Conservation (phyloP, 2,113 vertebrate genomes). For the Danionella cerebrum region DNA sequence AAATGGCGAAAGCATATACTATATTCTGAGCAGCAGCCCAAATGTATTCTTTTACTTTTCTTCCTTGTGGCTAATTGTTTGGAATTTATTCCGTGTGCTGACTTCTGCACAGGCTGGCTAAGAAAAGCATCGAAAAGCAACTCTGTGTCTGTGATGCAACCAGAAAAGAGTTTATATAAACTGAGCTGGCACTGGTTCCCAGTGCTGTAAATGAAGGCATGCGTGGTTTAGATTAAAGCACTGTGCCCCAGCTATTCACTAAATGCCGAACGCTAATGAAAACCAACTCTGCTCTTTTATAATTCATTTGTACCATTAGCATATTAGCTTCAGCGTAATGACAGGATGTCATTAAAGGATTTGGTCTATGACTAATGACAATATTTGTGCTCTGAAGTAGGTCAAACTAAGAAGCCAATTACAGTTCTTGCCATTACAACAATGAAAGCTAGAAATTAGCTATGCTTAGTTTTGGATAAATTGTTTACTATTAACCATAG, state of each 20-base stretch:
- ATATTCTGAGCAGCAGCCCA: slow-evolving; percentile 1
- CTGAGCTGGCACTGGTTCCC: slow-evolving; percentile 40
- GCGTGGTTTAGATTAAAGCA: slow-evolving; percentile 41
- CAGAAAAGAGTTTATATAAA: slow-evolving; percentile 39
- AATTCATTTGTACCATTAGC: slow-evolving; percentile 47
- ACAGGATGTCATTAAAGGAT: slow-evolving; percentile 49
- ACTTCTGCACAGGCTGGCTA: slow-evolving; percentile 25
- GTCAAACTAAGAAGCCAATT: slow-evolving; percentile 32
- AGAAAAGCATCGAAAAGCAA: slow-evolving; percentile 27
- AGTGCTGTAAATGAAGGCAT: slow-evolving; percentile 29
- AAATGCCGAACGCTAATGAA: slow-evolving; percentile 26
- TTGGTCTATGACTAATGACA: slow-evolving; percentile 42
- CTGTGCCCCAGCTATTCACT: slow-evolving; percentile 26
- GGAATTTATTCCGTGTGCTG: slow-evolving; percentile 28
- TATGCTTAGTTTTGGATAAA: slow-evolving; percentile 20
- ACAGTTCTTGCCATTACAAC: slow-evolving; percentile 19
- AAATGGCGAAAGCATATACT: background rate
- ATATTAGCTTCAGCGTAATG: slow-evolving; percentile 42
- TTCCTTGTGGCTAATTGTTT: slow-evolving; percentile 35
- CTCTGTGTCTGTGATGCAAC: slow-evolving; percentile 33
- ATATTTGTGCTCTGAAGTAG: slow-evolving; percentile 37
- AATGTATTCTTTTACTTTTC: slow-evolving; percentile 5
- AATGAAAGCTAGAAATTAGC: slow-evolving; percentile 28
- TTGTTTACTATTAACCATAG: slow-evolving; percentile 40
- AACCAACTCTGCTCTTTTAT: slow-evolving; percentile 41